Conservation (phyloP, 2,888 invertebrate genomes). For the Chesias legatella region DNA sequence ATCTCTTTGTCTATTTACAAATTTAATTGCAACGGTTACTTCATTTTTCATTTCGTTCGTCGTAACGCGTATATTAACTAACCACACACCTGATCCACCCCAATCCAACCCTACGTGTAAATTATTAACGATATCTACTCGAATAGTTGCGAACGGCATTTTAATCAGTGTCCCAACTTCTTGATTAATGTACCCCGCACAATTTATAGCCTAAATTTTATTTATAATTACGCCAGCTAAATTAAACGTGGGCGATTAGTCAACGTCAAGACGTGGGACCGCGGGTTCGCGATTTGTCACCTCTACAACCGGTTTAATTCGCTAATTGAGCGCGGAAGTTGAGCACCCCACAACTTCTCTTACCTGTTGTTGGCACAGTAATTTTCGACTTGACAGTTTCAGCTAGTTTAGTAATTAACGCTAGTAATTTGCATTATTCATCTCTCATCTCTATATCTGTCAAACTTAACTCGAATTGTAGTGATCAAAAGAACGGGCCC, state of each 20-base stretch:
- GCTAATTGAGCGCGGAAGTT: constrained; percentile 74
- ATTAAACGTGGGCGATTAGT: constrained; percentile 76
- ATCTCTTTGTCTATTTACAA: too few species aligned
- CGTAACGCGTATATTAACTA: constrained; percentile 29
- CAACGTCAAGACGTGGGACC: constrained; percentile 71
- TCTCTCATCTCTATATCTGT: too few species aligned
- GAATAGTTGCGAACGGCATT: constrained; percentile 79
- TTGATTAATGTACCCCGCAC: constrained; percentile 77
- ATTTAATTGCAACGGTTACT: too few species aligned
- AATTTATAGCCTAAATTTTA: constrained; percentile 80
- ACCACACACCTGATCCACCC: constrained; percentile 63
- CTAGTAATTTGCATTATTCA: constrained; percentile 54
- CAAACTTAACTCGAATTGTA: too few species aligned
- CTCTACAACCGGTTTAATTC: constrained; percentile 70
- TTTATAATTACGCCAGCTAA: constrained; percentile 78
- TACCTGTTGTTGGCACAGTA: constrained; percentile 62
- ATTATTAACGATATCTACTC: constrained; percentile 78
- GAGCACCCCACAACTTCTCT: constrained; percentile 52
- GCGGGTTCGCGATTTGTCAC: constrained; percentile 75
- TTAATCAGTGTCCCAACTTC: constrained; percentile 82
- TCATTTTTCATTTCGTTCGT: too few species aligned
- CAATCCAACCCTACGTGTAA: constrained; percentile 58
- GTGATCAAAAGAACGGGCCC: constrained; percentile 21
- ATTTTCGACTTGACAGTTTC: constrained; percentile 57
- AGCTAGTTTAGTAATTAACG: constrained; percentile 51